Conservation (phyloP, 1,140 invertebrate species). For the Caenorhabditis tropicalis region DNA sequence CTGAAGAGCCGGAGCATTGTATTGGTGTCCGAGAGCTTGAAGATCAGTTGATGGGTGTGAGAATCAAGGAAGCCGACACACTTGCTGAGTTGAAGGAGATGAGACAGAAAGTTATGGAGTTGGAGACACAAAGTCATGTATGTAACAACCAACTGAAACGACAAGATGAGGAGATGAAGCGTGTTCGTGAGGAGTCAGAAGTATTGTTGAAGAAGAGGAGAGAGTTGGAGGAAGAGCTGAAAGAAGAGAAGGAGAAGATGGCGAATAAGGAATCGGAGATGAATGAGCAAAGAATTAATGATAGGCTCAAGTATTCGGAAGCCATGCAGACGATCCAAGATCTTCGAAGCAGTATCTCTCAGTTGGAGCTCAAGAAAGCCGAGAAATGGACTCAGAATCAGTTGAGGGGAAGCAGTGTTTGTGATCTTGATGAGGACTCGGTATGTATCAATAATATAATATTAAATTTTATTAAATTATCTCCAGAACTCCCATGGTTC, state of each 20-base stretch:
- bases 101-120: slow-evolving; percentile 91
- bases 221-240: slow-evolving; percentile 80
- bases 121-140: slow-evolving; percentile 94
- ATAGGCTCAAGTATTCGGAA: slow-evolving; percentile 90
- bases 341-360: slow-evolving; percentile 89
- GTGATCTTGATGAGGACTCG: slow-evolving; percentile 69
- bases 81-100: slow-evolving; percentile 91
- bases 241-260: slow-evolving; percentile 86
- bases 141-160: slow-evolving; percentile 89
- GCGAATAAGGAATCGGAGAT: slow-evolving; percentile 85
- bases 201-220: slow-evolving; percentile 77
- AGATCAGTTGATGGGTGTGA: slow-evolving; percentile 88
- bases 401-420: slow-evolving; percentile 63
- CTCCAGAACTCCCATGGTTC: slow-evolving; percentile 52
- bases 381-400: slow-evolving; percentile 68
- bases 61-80: slow-evolving; percentile 88
- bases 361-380: slow-evolving; percentile 83
- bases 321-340: slow-evolving; percentile 91
- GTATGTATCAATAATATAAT: slow-evolving; percentile 50
- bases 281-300: slow-evolving; percentile 92
- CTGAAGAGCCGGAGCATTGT: slow-evolving; percentile 74
- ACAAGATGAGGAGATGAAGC: slow-evolving; percentile 90
- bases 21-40: slow-evolving; percentile 78
- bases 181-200: slow-evolving; percentile 82
- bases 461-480: not conserved